Percentiles rank a stretch among this genome's conserved stretches.
These are phyloP conservation scores for Cotesia congregata DNA, from an alignment of 2,888 invertebrate species.

Conservation along the genomic window DNA sequence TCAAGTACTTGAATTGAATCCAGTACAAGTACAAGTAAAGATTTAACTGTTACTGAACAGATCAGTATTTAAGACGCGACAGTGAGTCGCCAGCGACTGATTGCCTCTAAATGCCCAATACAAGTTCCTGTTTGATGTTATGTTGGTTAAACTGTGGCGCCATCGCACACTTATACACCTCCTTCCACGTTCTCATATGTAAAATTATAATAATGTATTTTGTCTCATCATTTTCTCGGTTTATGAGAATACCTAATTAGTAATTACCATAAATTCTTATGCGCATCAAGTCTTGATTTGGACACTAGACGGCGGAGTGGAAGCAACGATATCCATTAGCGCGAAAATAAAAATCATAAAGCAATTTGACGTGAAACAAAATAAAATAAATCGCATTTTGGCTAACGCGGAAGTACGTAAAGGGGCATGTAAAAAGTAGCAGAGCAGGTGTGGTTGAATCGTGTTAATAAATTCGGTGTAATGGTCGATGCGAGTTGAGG, in stretches of 20 bases:
- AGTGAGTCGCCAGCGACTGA: constrained; percentile 35
- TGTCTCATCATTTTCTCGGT: background rate
- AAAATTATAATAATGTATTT: background rate
- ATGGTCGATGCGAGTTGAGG: constrained; percentile 27
- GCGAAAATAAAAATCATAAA: background rate
- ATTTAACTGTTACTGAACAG: constrained; percentile 18
- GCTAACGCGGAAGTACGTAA: background rate
- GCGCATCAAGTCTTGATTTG: too few species aligned
- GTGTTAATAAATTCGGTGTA: constrained; percentile 26
- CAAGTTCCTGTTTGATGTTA: too few species aligned
- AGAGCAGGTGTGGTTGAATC: constrained; percentile 14
- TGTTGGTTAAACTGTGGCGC: constrained; percentile 36
- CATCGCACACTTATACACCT: constrained; percentile 32
- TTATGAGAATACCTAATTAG: background rate
- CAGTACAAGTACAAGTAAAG: background rate
- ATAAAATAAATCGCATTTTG: background rate
- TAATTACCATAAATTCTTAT: too few species aligned
- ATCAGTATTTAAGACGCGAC: constrained; percentile 34
- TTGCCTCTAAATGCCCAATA: constrained; percentile 16
- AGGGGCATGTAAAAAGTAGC: background rate
- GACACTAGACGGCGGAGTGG: too few species aligned
- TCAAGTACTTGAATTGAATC: too few species aligned
- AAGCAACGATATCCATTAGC: background rate
- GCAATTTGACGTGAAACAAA: background rate
- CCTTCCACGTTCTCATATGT: background rate